Percentiles rank a stretch among this genome's conserved stretches.
These are phyloP conservation scores for Rostratula benghalensis DNA, from an alignment of 2,113 vertebrate genomes.

Conservation along the genomic window DNA sequence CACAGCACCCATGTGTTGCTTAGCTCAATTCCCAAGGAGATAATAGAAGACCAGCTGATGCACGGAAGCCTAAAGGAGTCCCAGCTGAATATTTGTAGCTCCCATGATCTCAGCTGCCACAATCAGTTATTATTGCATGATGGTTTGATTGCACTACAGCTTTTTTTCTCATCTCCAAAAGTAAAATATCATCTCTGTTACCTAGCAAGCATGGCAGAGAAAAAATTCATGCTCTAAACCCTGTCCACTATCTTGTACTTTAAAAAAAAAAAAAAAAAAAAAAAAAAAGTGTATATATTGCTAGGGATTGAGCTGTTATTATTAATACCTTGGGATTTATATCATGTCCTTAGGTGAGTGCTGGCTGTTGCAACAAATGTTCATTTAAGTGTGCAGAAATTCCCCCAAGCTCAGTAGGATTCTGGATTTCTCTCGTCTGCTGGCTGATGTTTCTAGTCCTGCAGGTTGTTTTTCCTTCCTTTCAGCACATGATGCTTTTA, in stretches of 20 bases:
- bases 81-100: slow-evolving; percentile 24
- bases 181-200: neutral
- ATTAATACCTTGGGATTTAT: slow-evolving; percentile 3
- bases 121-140: slow-evolving; percentile 8
- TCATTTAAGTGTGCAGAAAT: neutral
- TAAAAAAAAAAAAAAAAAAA: no score
- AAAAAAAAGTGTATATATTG: no score
- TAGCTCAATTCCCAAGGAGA: neutral
- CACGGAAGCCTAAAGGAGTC: slow-evolving; percentile 13
- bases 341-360: neutral
- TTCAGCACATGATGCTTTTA: slow-evolving; percentile 13
- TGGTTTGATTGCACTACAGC: neutral
- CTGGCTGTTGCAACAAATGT: neutral
- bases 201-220: neutral
- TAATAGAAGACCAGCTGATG: slow-evolving; percentile 11
- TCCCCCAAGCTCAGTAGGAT: neutral
- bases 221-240: neutral
- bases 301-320: neutral
- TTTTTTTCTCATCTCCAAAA: slow-evolving; percentile 8
- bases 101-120: neutral
- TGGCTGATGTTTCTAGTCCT: neutral
- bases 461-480: neutral
- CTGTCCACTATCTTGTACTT: no score
- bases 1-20: slow-evolving; percentile 28
- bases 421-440: neutral